Percentiles rank a stretch among this genome's conserved stretches.
Evolutionary conservation across 2,888 invertebrate species (phyloP).

Genomic region (Nematopogon swammerdamellus): DNA sequence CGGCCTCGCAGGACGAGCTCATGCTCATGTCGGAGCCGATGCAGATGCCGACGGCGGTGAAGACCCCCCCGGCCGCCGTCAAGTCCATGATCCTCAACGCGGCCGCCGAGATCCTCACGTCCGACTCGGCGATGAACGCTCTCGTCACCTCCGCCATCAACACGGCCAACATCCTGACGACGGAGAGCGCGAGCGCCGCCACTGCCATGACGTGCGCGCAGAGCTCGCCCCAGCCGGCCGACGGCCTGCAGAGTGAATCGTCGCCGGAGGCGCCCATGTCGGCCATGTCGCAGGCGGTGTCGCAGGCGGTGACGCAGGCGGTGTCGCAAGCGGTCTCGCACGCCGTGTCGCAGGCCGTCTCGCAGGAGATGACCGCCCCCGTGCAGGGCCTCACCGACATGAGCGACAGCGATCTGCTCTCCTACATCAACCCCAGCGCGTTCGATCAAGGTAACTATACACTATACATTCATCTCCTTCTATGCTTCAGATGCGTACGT

Average conservation of each 20-base stretch:
- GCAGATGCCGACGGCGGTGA: slow-evolving; percentile 34
- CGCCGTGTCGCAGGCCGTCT: slow-evolving; percentile 45
- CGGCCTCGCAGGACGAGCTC: slow-evolving; percentile 27
- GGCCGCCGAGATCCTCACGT: slow-evolving; percentile 67
- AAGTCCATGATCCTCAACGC: slow-evolving; percentile 76
- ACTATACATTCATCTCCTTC: no score
- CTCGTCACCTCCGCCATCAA: slow-evolving; percentile 53
- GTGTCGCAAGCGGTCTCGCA: slow-evolving; percentile 48
- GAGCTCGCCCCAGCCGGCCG: slow-evolving; percentile 30
- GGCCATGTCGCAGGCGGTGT: slow-evolving; percentile 51
- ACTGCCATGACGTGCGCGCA: slow-evolving; percentile 21
- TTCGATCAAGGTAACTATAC: slow-evolving; percentile 77
- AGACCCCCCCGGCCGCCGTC: slow-evolving; percentile 60
- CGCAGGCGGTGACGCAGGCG: slow-evolving; percentile 46
- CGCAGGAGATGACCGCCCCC: slow-evolving; percentile 58
- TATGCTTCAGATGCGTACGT: no score
- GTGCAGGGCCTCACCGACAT: slow-evolving; percentile 74
- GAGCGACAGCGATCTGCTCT: slow-evolving; percentile 84
- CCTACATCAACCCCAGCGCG: slow-evolving; percentile 86
- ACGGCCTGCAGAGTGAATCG: slow-evolving; percentile 21
- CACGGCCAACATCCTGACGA: slow-evolving; percentile 43
- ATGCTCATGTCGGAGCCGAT: slow-evolving; percentile 34
- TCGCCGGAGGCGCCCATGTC: slow-evolving; percentile 32
- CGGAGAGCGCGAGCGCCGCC: slow-evolving; percentile 25
- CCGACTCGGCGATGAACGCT: slow-evolving; percentile 57